These are phyloP conservation scores for Panagrolaimus sp. DNA, from an alignment of 1,140 invertebrate species.

Conservation along the genomic window DNA sequence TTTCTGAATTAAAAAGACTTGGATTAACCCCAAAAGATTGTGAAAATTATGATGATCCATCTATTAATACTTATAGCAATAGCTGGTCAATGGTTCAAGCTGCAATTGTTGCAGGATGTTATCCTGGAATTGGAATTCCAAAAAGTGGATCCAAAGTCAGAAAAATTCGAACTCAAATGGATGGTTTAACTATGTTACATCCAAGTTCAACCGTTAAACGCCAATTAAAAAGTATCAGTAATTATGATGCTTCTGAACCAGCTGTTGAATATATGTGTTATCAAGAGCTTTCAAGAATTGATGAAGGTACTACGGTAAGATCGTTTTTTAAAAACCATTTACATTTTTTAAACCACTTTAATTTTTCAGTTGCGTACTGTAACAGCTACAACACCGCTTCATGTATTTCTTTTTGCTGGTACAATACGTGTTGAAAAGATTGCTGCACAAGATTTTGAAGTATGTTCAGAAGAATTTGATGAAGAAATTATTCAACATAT, in stretches of 20 bases:
- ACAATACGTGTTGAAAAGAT: constrained; percentile 34
- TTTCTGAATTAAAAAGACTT: constrained; percentile 43
- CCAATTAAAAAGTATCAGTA: constrained; percentile 27
- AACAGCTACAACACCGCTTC: constrained; percentile 47
- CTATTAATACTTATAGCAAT: constrained; percentile 36
- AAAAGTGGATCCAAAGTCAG: constrained; percentile 37
- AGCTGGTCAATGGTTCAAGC: constrained; percentile 56
- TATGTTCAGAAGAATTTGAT: constrained; percentile 23
- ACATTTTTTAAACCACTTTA: too few species aligned
- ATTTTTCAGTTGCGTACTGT: constrained; percentile 39
- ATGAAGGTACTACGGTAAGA: constrained; percentile 46
- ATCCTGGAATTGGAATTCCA: constrained; percentile 50
- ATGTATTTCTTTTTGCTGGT: constrained; percentile 49
- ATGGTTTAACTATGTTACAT: constrained; percentile 35
- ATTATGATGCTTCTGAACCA: constrained; percentile 24
- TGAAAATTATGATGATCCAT: constrained; percentile 25
- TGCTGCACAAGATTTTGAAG: constrained; percentile 34
- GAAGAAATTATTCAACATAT: constrained; percentile 8
- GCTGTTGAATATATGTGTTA: constrained; percentile 46
- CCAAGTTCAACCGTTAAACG: constrained; percentile 41
- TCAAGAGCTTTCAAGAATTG: constrained; percentile 48
- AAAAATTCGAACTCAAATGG: constrained; percentile 46
- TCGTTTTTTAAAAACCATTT: too few species aligned
- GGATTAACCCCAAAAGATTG: constrained; percentile 30
- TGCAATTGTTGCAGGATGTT: constrained; percentile 55